Percentiles rank a stretch among this genome's conserved stretches.
phyloP scores from a whole-genome alignment of 2,797 vertebrate species.

The Toxotes lorentzi region DNA sequence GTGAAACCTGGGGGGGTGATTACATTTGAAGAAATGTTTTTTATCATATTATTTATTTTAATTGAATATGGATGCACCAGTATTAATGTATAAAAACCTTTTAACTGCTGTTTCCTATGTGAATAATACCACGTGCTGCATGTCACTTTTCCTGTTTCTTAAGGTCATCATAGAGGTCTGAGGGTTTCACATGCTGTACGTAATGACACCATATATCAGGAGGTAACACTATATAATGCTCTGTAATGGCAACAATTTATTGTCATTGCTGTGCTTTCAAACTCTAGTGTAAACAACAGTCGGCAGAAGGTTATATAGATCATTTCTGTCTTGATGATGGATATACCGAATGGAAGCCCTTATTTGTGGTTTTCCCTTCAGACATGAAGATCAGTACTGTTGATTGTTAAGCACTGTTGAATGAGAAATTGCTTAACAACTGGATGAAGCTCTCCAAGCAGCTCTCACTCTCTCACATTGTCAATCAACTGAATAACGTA shows the following conservation, averaged over 20 bases:
- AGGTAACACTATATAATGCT: background rate
- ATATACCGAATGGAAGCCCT: background rate
- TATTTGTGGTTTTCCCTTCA: slow-evolving; percentile 33
- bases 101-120: background rate
- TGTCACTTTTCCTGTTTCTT: slow-evolving; percentile 4
- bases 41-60: background rate
- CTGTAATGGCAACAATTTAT: background rate
- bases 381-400: slow-evolving; percentile 1
- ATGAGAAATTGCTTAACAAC: slow-evolving; percentile 24
- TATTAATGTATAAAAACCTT: background rate
- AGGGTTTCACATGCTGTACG: background rate
- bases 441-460: background rate
- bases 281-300: slow-evolving; percentile 18
- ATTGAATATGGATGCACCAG: background rate
- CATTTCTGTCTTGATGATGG: slow-evolving; percentile 6
- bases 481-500: slow-evolving; percentile 14
- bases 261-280: slow-evolving; percentile 12
- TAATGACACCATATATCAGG: background rate
- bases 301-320: slow-evolving; percentile 11
- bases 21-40: background rate
- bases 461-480: background rate
- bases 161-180: background rate
- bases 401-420: slow-evolving; percentile 11
- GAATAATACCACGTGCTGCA: background rate
- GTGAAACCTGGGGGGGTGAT: background rate